These are phyloP conservation scores for Phasianus colchicus DNA, from an alignment of 2,113 vertebrate genomes.

Conservation along the genomic window DNA sequence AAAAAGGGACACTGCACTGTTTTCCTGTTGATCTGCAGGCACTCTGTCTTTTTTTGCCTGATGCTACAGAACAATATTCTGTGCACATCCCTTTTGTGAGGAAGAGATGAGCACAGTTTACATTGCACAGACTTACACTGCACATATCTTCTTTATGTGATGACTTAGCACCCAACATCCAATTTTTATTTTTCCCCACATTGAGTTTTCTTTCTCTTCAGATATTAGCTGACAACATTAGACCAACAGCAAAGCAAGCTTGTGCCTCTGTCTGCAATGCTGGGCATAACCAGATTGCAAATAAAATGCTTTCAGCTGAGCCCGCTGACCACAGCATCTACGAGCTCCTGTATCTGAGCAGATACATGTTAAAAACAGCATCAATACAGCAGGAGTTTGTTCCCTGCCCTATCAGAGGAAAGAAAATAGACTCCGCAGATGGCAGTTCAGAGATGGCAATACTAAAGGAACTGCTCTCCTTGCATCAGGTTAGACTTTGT, in stretches of 20 bases:
- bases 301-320: background rate
- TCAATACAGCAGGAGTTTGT: rapidly evolving
- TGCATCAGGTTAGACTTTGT: background rate
- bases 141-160: background rate
- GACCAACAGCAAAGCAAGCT: background rate
- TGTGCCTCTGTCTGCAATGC: background rate
- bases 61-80: background rate
- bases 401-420: background rate
- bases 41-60: background rate
- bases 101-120: background rate
- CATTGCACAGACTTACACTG: background rate
- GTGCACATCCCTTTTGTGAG: background rate
- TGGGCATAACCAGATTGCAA: background rate
- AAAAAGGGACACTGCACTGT: background rate
- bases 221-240: background rate
- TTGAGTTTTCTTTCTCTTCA: background rate
- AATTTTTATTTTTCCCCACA: background rate
- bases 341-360: background rate
- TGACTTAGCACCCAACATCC: background rate
- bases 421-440: background rate
- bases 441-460: background rate
- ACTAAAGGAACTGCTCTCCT: background rate
- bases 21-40: background rate
- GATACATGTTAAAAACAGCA: background rate
- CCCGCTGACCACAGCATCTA: background rate